Base-by-base conservation (phyloP, 2,113 vertebrate species). In the Hippocampus guttulatus region DNA sequence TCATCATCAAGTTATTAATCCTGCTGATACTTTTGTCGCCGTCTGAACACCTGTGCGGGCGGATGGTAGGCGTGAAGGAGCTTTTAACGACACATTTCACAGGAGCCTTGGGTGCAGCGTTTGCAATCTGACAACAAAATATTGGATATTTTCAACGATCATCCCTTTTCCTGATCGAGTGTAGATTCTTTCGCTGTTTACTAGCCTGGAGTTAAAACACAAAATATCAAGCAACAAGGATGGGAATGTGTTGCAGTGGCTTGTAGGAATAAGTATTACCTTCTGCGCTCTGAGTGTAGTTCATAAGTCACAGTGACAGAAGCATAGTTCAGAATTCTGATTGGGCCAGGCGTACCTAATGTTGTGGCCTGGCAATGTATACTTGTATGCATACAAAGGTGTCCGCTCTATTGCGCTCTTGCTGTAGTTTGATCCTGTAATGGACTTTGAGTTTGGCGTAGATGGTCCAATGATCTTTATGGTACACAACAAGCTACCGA, bases 401-500 rank as follows among this genome's bases (percentile, higher is more conserved):
- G 14, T 49, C 47, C 14, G 47, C 14, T 52, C 7, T 54, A 54
- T 54, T 54, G 7, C 2, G 21, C 51, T 54, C 3, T n/a, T n/a
- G 20, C 49, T 52, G 21, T 52, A 58, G 12, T 27, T 27, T 16
- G 57, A 30, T 9, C 5, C 25, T 6, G 5, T 30, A 15, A 16
- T 61, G 58, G 15, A 61, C 58, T 30, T 33, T 33, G 58, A 30
- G 58, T 2, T 30, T 61, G 8, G 14, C 27, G n/a, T 21, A 45
- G 18, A 27, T n/a, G 41, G 82, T 86, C 67, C 75, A 85, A 78
- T 78, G 71, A 68, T 45, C 60, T 15, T 15, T n/a, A 33, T 67
- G 64, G 70, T 61, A 38, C 1, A 1, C 41, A 68, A 76, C 61
- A 20, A 64, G 20, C 38, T 51, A 15, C 21, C n/a, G 1, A 40